Evolutionary conservation across 1,140 invertebrate genomes (phyloP).

Genomic region (Polypedilum vanderplanki): DNA sequence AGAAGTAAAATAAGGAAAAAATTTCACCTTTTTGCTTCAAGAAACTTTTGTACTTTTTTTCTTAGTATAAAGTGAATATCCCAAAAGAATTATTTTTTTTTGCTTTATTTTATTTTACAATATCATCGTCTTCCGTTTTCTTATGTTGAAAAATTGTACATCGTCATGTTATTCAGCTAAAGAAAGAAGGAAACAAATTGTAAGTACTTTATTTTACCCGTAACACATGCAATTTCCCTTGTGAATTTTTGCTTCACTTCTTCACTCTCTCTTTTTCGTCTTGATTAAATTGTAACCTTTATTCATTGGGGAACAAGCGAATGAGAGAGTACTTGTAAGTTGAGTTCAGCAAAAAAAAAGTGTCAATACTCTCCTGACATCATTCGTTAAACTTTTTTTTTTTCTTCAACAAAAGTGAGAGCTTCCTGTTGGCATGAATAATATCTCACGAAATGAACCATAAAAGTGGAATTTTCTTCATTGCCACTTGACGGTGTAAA

Average conservation of each 20-base stretch:
- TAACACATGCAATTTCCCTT: conserved; percentile 1
- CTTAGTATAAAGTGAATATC: too few relatives aligned
- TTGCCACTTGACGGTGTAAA: neutral
- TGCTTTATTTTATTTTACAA: too few relatives aligned
- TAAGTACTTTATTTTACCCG: neutral
- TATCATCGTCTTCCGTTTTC: too few relatives aligned
- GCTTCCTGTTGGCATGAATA: neutral
- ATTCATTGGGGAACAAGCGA: neutral
- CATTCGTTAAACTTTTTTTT: neutral
- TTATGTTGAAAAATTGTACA: neutral
- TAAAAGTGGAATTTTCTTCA: neutral
- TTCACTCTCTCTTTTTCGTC: neutral
- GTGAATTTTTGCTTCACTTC: neutral
- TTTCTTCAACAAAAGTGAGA: too few relatives aligned
- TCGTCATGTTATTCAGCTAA: neutral
- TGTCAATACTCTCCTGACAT: neutral
- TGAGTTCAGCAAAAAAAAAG: neutral
- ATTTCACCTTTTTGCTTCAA: too few relatives aligned
- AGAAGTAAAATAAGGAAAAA: too few relatives aligned
- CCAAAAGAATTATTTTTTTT: too few relatives aligned
- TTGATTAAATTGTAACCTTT: neutral
- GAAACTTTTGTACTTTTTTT: too few relatives aligned
- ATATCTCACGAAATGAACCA: neutral
- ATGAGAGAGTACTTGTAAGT: neutral
- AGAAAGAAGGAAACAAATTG: neutral